Evolutionary conservation across 1,140 invertebrate genomes (phyloP), one percentile per base, ranked within the genome.

Genomic region (Drosophila tropicalis): DNA sequence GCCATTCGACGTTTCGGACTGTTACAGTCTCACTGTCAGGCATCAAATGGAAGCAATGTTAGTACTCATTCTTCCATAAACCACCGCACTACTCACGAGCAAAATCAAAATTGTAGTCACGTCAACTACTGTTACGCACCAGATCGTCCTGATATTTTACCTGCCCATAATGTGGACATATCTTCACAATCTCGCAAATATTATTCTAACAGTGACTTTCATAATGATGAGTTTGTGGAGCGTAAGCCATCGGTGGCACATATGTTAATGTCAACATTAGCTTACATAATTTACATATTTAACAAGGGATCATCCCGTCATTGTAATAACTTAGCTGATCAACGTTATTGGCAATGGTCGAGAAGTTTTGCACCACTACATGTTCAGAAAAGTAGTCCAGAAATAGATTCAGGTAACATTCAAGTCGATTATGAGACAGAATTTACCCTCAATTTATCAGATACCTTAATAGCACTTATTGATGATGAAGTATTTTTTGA

Each of bases 231-330:
- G 6, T 79, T 76, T 51, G 85, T 91, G 7, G 91, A 92, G 63
- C 85, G 93, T 34, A 94, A 94, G 86, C 93, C 94, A 51, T 94
- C 94, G 1, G 94, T 95, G 0, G 93, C 93, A 9, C 92, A 93
- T 55, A 94, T 95, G 93, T 93, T 94, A 1, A 93, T 94, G 91
- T 92, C 92, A 44, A 94, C 94, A 34, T 60, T 95, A 15, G 93
- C 92, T 25, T 94, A 94, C 36, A 22, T 93, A 29, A 92, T 93
- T 6, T 91, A 94, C 92, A 93, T 94, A 2, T 83, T 94, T 29
- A 93, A 93, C 22, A 92, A 93, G 51, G 92, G 93, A 57, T 92
- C 93, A 56, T 93, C 93, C 10, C 87, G 58, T 12, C 17, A 55
- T n/a, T 64, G 36, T 36, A 58, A 58, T 13, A 74, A 93, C 15